Evolutionary conservation across 2,888 invertebrate species (phyloP), one percentile per base, ranked within the genome.

Genomic region (Periphyllus acericola): DNA sequence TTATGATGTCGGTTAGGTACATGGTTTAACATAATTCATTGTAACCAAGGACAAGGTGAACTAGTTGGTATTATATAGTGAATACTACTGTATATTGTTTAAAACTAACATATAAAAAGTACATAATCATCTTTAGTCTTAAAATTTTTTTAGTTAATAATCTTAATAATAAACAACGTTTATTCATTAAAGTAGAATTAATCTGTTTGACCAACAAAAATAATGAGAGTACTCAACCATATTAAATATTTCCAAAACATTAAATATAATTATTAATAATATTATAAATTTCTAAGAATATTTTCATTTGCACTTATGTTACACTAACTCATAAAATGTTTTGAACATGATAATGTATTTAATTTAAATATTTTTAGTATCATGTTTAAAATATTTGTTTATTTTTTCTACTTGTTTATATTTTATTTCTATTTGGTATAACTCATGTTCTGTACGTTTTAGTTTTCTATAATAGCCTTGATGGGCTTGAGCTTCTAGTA

Each of bases 31-130:
- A 29, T 85, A 78, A 85, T 78, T 68, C 46, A 68, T 66, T 85
- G 46, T 78, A 71, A 14, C 55, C 86, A 86, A 86, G 86, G 86
- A 79, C 86, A 86, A 86, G 86, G 86, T 86, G 72, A 86, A 86
- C 86, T 72, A 25, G 86, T 85, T 71, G 55, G 8, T 74, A 25
- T 83, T 55, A 79, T 82, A 52, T 75, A 3, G 74, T 60, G 46
- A 82, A 78, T 34, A 78, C 11, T 74, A 14, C 19, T 75, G n/a
- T 19, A 71, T 40, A 55, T 75, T 83, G 25, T 34, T 71, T 46
- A 71, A 52, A 46, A 81, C 21, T 32, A 46, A 68, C n/a, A 21
- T 81, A 25, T 82, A 82, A 6, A 68, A 82, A 80, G 36, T 29
- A 80, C 36, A 19, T 40, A 36, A 29, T 68, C 5, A 68, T 68